Conservation (phyloP, 2,888 invertebrate genomes). For the Bruchidius siliquastri region DNA sequence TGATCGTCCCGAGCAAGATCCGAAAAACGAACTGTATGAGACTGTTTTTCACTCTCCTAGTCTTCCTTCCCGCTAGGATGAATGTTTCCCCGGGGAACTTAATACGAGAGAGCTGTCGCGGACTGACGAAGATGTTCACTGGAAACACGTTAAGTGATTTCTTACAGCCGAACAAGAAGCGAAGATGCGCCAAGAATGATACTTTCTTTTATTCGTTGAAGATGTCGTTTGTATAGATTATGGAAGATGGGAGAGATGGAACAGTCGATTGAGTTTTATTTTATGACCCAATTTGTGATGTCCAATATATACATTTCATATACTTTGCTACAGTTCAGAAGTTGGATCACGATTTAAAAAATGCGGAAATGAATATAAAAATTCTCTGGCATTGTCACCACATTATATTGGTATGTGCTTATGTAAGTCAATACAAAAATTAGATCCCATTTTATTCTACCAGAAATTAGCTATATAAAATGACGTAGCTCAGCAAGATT, state of each 20-base stretch:
- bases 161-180: background rate
- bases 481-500: no score
- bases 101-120: background rate
- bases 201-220: background rate
- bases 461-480: no score
- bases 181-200: background rate
- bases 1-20: background rate
- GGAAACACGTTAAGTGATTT: background rate
- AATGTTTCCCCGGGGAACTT: background rate
- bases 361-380: no score
- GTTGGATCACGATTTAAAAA: no score
- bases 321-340: no score
- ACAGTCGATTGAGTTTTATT: no score
- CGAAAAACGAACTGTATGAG: background rate
- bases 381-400: no score
- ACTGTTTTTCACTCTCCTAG: background rate
- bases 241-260: conserved; percentile 23
- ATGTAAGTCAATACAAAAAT: no score
- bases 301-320: no score
- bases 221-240: conserved; percentile 10
- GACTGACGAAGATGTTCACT: background rate
- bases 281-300: no score
- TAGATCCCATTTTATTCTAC: no score
- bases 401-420: no score
- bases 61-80: background rate